A percentile compares a stretch with the other conserved stretches of the same genome.
Conservation (phyloP, 2,113 vertebrate genomes). For the Hucho hucho region DNA sequence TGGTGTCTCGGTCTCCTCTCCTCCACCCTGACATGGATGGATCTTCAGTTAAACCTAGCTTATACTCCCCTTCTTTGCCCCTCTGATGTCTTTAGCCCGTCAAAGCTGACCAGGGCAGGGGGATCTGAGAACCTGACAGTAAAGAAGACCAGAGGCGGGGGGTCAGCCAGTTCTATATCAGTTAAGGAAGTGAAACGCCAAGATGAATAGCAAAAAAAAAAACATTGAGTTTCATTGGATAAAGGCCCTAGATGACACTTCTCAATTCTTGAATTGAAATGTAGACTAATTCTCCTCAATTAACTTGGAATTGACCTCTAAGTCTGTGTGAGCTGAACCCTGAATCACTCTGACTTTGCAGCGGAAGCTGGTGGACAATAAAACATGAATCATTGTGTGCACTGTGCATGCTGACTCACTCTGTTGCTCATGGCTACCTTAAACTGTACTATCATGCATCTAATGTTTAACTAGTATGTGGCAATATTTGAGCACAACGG, state of each 20-base stretch:
- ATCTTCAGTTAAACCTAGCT: neutral
- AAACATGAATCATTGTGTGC: neutral
- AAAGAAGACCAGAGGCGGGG: no score
- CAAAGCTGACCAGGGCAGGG: conserved; percentile 22
- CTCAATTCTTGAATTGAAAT: no score
- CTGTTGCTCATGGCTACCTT: conserved; percentile 49
- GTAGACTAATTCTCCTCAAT: no score
- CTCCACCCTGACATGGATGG: conserved; percentile 5
- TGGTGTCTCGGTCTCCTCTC: conserved; percentile 12
- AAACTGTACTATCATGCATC: conserved; percentile 43
- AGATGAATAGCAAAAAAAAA: no score
- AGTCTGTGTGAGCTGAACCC: no score
- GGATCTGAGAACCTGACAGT: no score
- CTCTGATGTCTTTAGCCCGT: conserved; percentile 6
- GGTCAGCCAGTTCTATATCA: no score
- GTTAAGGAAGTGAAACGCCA: no score
- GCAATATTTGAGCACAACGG: conserved; percentile 79
- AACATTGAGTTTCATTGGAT: no score
- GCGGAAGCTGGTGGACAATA: conserved; percentile 5
- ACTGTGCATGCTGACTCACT: conserved; percentile 35
- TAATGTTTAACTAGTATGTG: conserved; percentile 86
- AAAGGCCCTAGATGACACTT: no score
- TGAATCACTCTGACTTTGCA: no score
- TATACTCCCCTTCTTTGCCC: neutral
- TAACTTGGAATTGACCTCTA: no score